Evolutionary conservation across 2,797 vertebrate species (phyloP), one percentile per base, ranked within the genome.

Genomic region (Lerista edwardsae): DNA sequence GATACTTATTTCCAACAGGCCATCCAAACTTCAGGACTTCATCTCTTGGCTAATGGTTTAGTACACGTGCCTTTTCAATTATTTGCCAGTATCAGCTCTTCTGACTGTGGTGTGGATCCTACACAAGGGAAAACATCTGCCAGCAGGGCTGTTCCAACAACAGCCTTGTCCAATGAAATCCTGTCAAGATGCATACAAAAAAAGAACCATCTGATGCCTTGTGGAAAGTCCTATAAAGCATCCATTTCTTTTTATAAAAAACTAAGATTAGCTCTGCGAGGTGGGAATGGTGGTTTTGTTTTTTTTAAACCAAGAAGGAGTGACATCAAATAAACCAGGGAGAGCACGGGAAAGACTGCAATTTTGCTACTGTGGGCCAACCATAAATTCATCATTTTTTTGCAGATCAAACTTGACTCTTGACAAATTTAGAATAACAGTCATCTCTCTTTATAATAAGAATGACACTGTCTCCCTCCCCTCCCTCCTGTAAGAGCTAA

Each of bases 71-170:
- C 73, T 89, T 87, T 91, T 90, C 87, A 75, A 74, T 81, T 84
- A 78, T 84, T 89, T 89, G 73, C 61, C 88, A 91, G 78, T 83
- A 81, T 91, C 87, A 83, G 87, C 34, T 36, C 86, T 6, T 25
- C 12, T 86, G 88, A n/a, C 74, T 88, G 59, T 81, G 84, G 31
- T 90, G 78, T 47, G 87, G 86, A 86, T 86, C 87, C 82, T 83
- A 77, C 91, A 85, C 92, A 90, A 71, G 91, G 86, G 92, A 92
- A 81, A 93, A 92, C 92, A 92, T 93, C 89, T 92, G 92, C 61
- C 88, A 83, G 68, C 11, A 21, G 21, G 55, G 78, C 47, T 80
- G 82, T 92, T 93, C 91, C 91, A 91, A 51, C 31, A 86, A 87
- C 44, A 91, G 75, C 81, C 76, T 57, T n/a, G 75, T 86, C 68